phyloP scores from a whole-genome alignment of 2,797 vertebrate genomes.

The Sebastes matsubarae region DNA sequence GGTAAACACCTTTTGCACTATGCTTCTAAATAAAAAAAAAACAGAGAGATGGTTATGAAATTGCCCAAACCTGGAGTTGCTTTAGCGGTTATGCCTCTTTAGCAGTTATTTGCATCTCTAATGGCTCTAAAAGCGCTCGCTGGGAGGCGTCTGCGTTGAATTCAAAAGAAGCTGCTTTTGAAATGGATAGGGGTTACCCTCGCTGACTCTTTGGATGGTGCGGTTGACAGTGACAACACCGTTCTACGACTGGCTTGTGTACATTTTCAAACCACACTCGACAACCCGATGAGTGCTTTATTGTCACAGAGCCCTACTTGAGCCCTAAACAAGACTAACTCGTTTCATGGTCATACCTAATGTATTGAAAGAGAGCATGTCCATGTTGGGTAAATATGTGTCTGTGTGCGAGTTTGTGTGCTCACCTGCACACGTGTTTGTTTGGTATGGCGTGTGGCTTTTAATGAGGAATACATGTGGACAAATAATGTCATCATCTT shows the following conservation, averaged over 20 bases:
- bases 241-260: constrained; percentile 37
- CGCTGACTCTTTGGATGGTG: constrained; percentile 36
- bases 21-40: not conserved
- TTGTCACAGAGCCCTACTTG: constrained; percentile 6
- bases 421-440: constrained; percentile 72
- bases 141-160: constrained; percentile 31
- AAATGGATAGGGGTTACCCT: constrained; percentile 58
- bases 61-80: constrained; percentile 22
- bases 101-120: constrained; percentile 56
- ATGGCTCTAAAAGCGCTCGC: constrained; percentile 42
- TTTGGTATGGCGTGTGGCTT: not conserved
- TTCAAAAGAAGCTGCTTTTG: constrained; percentile 26
- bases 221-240: constrained; percentile 54
- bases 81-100: constrained; percentile 17
- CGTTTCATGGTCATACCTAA: constrained; percentile 50
- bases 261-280: constrained; percentile 26
- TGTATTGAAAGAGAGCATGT: constrained; percentile 43
- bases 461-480: constrained; percentile 34
- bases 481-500: constrained; percentile 54
- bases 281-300: not conserved
- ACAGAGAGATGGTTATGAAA: constrained; percentile 14
- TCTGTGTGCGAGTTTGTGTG: constrained; percentile 57
- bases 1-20: constrained; percentile 59
- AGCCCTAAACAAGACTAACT: constrained; percentile 65
- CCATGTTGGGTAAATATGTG: constrained; percentile 52